phyloP scores from a whole-genome alignment of 2,888 invertebrate genomes.

The Diogma glabrata region DNA sequence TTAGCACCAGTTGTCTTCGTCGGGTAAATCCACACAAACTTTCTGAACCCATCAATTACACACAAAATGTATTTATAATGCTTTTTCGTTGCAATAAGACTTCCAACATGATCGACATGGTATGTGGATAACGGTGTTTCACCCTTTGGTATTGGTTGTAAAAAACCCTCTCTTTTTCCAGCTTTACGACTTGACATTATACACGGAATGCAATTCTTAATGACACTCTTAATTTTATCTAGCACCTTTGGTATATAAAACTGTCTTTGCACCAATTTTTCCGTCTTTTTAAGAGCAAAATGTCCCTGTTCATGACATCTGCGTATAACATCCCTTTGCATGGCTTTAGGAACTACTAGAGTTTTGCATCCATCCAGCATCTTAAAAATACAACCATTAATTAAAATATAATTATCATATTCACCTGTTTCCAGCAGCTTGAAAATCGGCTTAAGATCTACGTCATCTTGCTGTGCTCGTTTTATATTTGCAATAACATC shows the following conservation, averaged over 20 bases:
- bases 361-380: conserved; percentile 4
- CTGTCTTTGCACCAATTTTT: conserved; percentile 20
- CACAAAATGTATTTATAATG: conserved; percentile 19
- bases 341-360: conserved; percentile 23
- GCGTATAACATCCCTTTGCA: conserved; percentile 27
- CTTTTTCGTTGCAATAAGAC: conserved; percentile 22
- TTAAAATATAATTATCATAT: conserved; percentile 19
- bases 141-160: conserved; percentile 25
- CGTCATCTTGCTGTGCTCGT: too few relatives aligned
- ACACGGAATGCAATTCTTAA: conserved; percentile 10
- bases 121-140: too few relatives aligned
- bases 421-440: too few relatives aligned
- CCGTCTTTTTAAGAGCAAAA: conserved; percentile 23
- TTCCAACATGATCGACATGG: conserved; percentile 27
- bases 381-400: conserved; percentile 22
- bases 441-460: too few relatives aligned
- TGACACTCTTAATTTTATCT: neutral
- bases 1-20: conserved; percentile 19
- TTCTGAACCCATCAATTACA: neutral
- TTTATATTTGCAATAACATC: too few relatives aligned
- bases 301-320: conserved; percentile 29
- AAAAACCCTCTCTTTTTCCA: conserved; percentile 26
- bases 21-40: neutral
- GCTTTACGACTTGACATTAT: conserved; percentile 14
- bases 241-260: conserved; percentile 20